A percentile compares a stretch with the other conserved stretches of the same genome.
Conservation (phyloP, 2,113 vertebrate genomes). For the Crocuta crocuta region DNA sequence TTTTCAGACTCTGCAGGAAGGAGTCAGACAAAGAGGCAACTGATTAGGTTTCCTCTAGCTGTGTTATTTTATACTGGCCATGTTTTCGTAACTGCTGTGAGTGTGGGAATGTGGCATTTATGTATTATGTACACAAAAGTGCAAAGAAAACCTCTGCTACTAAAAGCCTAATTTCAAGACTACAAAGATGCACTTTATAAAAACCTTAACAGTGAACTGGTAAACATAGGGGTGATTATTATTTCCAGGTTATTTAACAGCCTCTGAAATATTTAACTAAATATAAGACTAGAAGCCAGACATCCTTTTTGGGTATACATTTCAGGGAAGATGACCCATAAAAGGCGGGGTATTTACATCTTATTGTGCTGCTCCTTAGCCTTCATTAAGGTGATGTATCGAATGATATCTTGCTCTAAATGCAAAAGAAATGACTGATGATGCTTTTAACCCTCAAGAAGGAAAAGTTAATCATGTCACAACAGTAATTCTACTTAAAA, state of each 20-base stretch:
- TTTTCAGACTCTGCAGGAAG: conserved; percentile 46
- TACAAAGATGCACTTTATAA: not conserved
- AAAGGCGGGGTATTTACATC: conserved; percentile 16
- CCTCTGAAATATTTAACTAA: conserved; percentile 11
- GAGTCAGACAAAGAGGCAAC: not conserved
- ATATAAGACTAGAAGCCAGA: conserved; percentile 33
- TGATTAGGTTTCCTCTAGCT: not conserved
- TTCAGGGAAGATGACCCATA: not conserved
- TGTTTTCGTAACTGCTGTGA: conserved; percentile 2
- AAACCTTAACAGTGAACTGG: not conserved
- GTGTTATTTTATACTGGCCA: not conserved
- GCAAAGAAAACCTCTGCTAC: not conserved
- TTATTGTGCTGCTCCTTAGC: not conserved
- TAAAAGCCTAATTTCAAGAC: not conserved
- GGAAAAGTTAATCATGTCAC: conserved; percentile 65
- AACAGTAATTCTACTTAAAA: conserved; percentile 69
- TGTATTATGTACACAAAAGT: not conserved
- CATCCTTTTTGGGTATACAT: not conserved
- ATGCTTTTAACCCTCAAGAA: conserved; percentile 64
- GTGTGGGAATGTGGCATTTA: not conserved
- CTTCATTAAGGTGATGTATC: conserved; percentile 43
- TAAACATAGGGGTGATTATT: not conserved
- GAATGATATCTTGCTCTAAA: conserved; percentile 26
- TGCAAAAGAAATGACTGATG: conserved; percentile 66
- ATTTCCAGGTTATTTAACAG: conserved; percentile 18